Evolutionary conservation across 1,140 invertebrate species (phyloP).

Genomic region (Leptoteleia sp.): DNA sequence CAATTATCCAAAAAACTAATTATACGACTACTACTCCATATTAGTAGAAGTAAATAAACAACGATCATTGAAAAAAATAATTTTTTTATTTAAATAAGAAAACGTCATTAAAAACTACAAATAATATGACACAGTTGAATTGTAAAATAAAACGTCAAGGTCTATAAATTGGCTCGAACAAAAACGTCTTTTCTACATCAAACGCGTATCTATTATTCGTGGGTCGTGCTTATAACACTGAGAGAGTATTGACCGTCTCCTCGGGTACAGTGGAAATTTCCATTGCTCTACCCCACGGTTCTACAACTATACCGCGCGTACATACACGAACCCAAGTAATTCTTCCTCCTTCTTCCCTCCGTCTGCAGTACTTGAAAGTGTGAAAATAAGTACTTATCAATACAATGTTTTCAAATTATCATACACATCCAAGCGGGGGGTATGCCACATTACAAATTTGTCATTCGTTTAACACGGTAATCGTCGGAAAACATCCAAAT

Average conservation of each 20-base stretch:
- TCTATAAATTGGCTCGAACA: conserved; percentile 4
- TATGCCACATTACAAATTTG: background rate
- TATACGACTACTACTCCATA: no score
- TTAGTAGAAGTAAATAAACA: no score
- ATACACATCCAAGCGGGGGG: background rate
- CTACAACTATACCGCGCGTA: conserved; percentile 31
- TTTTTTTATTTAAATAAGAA: no score
- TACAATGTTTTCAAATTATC: conserved; percentile 7
- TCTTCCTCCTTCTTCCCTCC: conserved; percentile 20
- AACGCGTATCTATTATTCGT: conserved; percentile 37
- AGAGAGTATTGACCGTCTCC: conserved; percentile 80
- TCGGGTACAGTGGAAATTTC: conserved; percentile 79
- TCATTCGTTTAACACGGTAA: no score
- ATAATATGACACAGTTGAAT: conserved; percentile 17
- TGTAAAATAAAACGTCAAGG: conserved; percentile 24
- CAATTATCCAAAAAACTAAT: no score
- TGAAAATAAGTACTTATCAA: conserved; percentile 29
- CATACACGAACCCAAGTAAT: conserved; percentile 33
- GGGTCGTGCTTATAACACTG: conserved; percentile 58
- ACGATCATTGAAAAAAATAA: no score
- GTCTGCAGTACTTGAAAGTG: conserved; percentile 25
- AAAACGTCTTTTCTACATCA: conserved; percentile 25
- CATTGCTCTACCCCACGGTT: conserved; percentile 77
- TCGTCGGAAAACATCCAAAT: no score
- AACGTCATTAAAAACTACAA: background rate